Conservation (phyloP, 2,888 invertebrate genomes). For the Carcina quercana region DNA sequence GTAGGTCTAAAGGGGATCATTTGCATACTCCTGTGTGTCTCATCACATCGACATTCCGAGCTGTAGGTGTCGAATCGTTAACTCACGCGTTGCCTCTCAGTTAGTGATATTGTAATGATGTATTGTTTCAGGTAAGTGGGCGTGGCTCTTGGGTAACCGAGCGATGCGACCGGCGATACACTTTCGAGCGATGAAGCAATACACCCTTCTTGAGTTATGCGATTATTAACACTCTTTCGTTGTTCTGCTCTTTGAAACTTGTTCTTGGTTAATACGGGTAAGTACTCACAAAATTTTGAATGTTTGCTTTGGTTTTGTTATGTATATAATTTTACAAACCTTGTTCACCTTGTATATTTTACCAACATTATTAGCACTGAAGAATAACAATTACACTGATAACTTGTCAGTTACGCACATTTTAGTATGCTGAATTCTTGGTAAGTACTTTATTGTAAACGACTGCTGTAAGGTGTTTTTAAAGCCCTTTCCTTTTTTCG, state of each 20-base stretch:
- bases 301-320: neutral
- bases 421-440: no score
- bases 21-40: slow-evolving; percentile 1
- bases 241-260: no score
- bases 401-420: no score
- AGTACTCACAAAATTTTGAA: no score
- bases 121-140: slow-evolving; percentile 73
- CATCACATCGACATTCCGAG: slow-evolving; percentile 10
- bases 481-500: no score
- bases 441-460: no score
- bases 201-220: slow-evolving; percentile 44
- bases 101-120: slow-evolving; percentile 67
- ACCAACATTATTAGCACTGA: no score
- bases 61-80: slow-evolving; percentile 40
- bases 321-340: no score
- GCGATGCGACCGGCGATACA: slow-evolving; percentile 47
- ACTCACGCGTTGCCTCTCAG: slow-evolving; percentile 35
- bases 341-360: no score
- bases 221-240: slow-evolving; percentile 44
- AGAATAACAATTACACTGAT: no score
- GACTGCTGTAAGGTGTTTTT: no score
- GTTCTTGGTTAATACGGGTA: no score
- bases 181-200: slow-evolving; percentile 51
- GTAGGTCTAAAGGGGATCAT: slow-evolving; percentile 4
- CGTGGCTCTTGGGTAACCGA: slow-evolving; percentile 41